Percentiles rank a stretch among this genome's conserved stretches.
phyloP scores from a whole-genome alignment of 2,113 vertebrate genomes.

The Psettodes erumei region DNA sequence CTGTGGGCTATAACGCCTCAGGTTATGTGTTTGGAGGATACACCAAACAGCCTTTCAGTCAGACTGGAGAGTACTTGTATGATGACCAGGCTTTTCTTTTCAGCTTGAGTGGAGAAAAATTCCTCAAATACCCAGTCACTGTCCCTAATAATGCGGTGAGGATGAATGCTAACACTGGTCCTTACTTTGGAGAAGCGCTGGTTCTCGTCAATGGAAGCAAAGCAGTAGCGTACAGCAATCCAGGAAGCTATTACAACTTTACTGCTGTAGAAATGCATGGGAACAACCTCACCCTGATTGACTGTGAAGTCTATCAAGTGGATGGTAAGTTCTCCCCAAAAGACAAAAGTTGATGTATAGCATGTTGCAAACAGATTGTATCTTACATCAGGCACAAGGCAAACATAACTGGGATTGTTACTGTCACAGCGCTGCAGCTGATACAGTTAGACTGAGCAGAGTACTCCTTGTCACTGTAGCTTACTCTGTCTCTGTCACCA shows the following conservation, averaged over 20 bases:
- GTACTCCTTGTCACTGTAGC: too few species aligned
- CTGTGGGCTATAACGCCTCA: slow-evolving; percentile 74
- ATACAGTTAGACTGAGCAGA: too few species aligned
- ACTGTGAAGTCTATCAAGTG: slow-evolving; percentile 75
- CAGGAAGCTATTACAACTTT: slow-evolving; percentile 57
- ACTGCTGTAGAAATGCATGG: slow-evolving; percentile 63
- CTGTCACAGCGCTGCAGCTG: too few species aligned
- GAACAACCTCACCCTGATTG: slow-evolving; percentile 55
- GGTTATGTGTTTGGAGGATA: slow-evolving; percentile 77
- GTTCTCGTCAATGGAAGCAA: slow-evolving; percentile 3
- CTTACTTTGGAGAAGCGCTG: slow-evolving; percentile 60
- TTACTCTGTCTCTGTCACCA: too few species aligned
- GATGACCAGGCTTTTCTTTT: slow-evolving; percentile 78
- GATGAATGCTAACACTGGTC: slow-evolving; percentile 28
- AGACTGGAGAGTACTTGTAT: slow-evolving; percentile 19
- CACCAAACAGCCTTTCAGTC: slow-evolving; percentile 53
- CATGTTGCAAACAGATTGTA: too few species aligned
- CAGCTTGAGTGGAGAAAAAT: slow-evolving; percentile 46
- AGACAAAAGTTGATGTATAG: too few species aligned
- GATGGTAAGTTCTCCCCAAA: slow-evolving; percentile 68
- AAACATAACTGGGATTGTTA: too few species aligned
- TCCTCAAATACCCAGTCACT: slow-evolving; percentile 14
- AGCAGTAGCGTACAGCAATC: neutral
- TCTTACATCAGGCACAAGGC: too few species aligned
- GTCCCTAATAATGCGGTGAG: neutral